Base-by-base conservation (phyloP, 2,113 vertebrate genomes). In the Notarius lentiginosus region DNA sequence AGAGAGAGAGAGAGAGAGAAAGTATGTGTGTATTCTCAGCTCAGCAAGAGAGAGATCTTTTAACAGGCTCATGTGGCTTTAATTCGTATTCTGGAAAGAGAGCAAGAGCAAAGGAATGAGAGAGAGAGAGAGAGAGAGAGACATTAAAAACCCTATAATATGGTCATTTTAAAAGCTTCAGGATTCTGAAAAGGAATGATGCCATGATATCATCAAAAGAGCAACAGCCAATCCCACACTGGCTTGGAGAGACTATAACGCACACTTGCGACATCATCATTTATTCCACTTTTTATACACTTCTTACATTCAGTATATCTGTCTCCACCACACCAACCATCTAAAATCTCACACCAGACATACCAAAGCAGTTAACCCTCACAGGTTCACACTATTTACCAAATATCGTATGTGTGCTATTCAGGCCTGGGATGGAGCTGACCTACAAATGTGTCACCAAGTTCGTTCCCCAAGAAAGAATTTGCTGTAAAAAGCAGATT, bases 21-120 rank as follows among this genome's bases (percentile, higher is more conserved):
- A 11, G 4, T 2, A 14, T 51, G 47, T 51, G 47, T 34, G 88
- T 75, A 58, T 90, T 92, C 58, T 85, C 72, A 85, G 65, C 82
- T 72, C 66, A 84, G 73, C 72, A 75, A 65, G 53, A 79, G 84
- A 79, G 84, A 65, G 84, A 85, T 85, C 61, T 85, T 84, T 73
- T 85, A 86, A 86, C 80, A 86, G 72, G 27, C 80, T 86, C 88
- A 86, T 86, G 76, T 86, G 84, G 88, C 61, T 86, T 73, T 84
- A 82, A 89, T 89, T 89, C 86, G 79, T 85, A 79, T 85, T 75
- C 41, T 56, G 73, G 63, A 66, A 76, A 76, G 8, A 82, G 10
- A 75, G 86, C 47, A 12, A 55, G 56, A 65, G 80, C 15, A 60
- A 80, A 60, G 17, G 79, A 80, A 41, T 41, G 79, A 80, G 27